These are phyloP conservation scores for Daktulosphaira vitifoliae DNA, from an alignment of 1,140 invertebrate genomes.

Conservation along the genomic window DNA sequence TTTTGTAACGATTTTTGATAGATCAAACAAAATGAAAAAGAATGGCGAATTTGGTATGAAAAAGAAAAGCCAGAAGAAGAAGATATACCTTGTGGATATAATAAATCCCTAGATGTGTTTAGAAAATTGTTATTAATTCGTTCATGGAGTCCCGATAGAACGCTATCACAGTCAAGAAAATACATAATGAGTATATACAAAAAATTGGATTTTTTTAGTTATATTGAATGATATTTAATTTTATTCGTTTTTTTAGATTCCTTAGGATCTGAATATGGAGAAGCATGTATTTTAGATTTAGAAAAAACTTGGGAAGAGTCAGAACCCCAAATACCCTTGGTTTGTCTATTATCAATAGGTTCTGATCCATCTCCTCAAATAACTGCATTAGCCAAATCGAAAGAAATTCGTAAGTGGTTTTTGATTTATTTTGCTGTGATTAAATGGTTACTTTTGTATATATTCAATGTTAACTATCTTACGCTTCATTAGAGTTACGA, in stretches of 20 bases:
- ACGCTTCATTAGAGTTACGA: constrained; percentile 63
- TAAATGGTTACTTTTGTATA: constrained; percentile 2
- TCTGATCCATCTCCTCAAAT: constrained; percentile 94
- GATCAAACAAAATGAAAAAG: constrained; percentile 75
- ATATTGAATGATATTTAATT: background rate
- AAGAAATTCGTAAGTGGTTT: constrained; percentile 65
- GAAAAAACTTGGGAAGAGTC: constrained; percentile 85
- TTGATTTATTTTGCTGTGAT: background rate
- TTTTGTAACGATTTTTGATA: too few relatives aligned
- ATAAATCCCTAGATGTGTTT: constrained; percentile 79
- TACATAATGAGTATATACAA: constrained; percentile 68
- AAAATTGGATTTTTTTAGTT: background rate
- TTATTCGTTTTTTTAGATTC: constrained; percentile 51
- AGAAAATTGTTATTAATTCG: constrained; percentile 80
- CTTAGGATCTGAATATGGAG: constrained; percentile 80
- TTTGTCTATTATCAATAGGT: constrained; percentile 89
- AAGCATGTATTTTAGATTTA: constrained; percentile 84
- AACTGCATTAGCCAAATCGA: constrained; percentile 73
- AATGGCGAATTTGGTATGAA: constrained; percentile 92
- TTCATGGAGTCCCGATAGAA: constrained; percentile 91
- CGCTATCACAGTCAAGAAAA: constrained; percentile 76
- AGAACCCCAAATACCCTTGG: constrained; percentile 74
- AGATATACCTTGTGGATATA: constrained; percentile 83
- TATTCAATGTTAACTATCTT: constrained; percentile 17
- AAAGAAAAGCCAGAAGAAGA: constrained; percentile 88